Conservation (phyloP, 2,113 vertebrate species). For the Silurus glanis region DNA sequence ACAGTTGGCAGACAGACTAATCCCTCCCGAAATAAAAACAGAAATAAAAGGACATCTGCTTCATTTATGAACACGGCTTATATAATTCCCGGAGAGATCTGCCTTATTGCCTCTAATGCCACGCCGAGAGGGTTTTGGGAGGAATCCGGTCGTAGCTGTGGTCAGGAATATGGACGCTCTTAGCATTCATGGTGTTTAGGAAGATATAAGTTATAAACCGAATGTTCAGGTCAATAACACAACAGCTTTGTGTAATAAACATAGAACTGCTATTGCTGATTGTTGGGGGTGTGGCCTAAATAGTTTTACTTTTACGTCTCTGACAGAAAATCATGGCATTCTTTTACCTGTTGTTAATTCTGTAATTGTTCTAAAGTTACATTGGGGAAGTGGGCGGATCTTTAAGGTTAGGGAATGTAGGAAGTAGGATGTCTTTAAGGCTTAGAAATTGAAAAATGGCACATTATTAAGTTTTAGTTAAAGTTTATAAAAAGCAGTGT, state of each 20-base stretch:
- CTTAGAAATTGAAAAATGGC: too few relatives aligned
- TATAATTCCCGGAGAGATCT: slow-evolving; percentile 56
- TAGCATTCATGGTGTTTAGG: not conserved
- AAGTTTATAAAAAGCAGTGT: too few relatives aligned
- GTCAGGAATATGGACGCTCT: not conserved
- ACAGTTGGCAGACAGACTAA: slow-evolving; percentile 69
- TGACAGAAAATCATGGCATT: not conserved
- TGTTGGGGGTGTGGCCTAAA: not conserved
- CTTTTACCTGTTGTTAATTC: not conserved
- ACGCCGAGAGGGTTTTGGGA: not conserved
- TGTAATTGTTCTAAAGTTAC: too few relatives aligned
- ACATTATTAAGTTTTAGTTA: too few relatives aligned
- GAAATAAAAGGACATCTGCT: slow-evolving; percentile 66
- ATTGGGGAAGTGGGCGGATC: too few relatives aligned
- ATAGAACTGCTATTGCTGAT: not conserved
- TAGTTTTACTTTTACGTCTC: not conserved
- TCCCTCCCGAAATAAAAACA: slow-evolving; percentile 58
- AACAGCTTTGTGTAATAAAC: not conserved
- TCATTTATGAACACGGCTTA: slow-evolving; percentile 67
- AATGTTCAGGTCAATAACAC: not conserved
- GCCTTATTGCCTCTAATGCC: not conserved
- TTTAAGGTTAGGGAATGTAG: too few relatives aligned
- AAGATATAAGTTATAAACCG: not conserved
- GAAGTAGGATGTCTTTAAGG: too few relatives aligned
- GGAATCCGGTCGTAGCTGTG: not conserved